Conservation (phyloP, 2,113 vertebrate species). For the Ivindomyrus marchei region DNA sequence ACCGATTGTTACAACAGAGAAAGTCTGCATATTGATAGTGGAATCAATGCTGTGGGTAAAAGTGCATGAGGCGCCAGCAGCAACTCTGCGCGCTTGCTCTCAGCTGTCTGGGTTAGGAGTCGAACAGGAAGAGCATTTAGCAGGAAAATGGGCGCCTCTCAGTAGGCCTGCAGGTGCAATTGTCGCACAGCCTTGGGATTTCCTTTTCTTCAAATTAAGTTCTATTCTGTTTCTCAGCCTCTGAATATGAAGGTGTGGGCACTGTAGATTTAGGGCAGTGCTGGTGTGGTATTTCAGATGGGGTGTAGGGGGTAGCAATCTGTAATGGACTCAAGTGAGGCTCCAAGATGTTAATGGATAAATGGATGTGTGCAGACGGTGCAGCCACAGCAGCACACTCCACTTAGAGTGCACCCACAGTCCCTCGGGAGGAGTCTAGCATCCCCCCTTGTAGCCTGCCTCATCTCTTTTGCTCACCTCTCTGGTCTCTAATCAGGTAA, state of each 20-base stretch:
- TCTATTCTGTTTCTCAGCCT: neutral
- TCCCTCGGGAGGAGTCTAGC: neutral
- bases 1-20: neutral
- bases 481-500: constrained; percentile 5
- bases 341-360: neutral
- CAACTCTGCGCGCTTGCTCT: neutral
- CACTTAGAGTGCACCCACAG: neutral
- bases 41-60: neutral
- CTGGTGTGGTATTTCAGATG: neutral
- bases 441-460: neutral
- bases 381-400: neutral
- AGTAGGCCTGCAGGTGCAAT: neutral
- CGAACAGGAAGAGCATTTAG: neutral
- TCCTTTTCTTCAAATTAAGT: neutral
- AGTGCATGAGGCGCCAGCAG: neutral
- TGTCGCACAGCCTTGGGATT: neutral
- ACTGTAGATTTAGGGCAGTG: neutral
- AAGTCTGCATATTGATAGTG: neutral
- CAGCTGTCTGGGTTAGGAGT: neutral
- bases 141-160: neutral
- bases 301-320: neutral
- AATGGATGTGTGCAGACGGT: neutral
- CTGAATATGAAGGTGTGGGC: neutral
- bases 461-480: neutral
- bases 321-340: neutral